phyloP scores from a whole-genome alignment of 2,113 vertebrate species.

The Chloropsis hardwickii region DNA sequence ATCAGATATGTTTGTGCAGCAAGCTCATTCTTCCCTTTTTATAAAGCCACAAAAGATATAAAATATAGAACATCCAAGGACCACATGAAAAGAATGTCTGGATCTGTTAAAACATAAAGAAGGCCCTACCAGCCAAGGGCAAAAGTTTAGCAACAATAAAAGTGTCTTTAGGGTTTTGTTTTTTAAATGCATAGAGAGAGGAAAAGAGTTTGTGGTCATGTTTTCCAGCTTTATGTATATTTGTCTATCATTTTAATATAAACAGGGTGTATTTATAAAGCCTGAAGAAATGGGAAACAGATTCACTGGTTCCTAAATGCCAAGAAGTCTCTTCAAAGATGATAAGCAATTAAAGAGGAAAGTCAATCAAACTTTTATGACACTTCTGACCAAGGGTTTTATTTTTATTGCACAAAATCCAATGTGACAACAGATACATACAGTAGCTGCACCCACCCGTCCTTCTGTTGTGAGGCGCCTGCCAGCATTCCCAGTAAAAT shows the following conservation, averaged over 20 bases:
- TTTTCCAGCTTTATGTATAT: slow-evolving; percentile 77
- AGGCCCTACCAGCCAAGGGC: slow-evolving; percentile 43
- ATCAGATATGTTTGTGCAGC: slow-evolving; percentile 51
- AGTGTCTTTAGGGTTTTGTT: slow-evolving; percentile 38
- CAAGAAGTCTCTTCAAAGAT: slow-evolving; percentile 72
- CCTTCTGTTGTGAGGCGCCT: slow-evolving; percentile 54
- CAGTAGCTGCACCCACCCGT: slow-evolving; percentile 66
- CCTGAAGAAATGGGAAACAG: slow-evolving; percentile 75
- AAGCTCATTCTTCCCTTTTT: slow-evolving; percentile 46
- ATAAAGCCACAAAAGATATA: slow-evolving; percentile 63
- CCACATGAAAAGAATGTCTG: slow-evolving; percentile 63
- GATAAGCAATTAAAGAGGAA: slow-evolving; percentile 74
- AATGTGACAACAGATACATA: slow-evolving; percentile 66
- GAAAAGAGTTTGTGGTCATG: slow-evolving; percentile 72
- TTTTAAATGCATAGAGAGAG: slow-evolving; percentile 38
- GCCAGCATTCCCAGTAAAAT: slow-evolving; percentile 65
- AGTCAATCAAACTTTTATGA: slow-evolving; percentile 73
- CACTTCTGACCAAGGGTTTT: slow-evolving; percentile 75
- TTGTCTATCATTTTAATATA: slow-evolving; percentile 78
- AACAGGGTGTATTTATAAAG: slow-evolving; percentile 76
- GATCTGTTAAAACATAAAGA: slow-evolving; percentile 51
- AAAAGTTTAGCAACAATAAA: slow-evolving; percentile 71
- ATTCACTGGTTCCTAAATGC: slow-evolving; percentile 72
- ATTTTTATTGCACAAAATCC: slow-evolving; percentile 74
- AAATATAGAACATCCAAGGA: slow-evolving; percentile 54